phyloP scores from a whole-genome alignment of 2,113 vertebrate genomes.

The Nothocercus nigrocapillus region DNA sequence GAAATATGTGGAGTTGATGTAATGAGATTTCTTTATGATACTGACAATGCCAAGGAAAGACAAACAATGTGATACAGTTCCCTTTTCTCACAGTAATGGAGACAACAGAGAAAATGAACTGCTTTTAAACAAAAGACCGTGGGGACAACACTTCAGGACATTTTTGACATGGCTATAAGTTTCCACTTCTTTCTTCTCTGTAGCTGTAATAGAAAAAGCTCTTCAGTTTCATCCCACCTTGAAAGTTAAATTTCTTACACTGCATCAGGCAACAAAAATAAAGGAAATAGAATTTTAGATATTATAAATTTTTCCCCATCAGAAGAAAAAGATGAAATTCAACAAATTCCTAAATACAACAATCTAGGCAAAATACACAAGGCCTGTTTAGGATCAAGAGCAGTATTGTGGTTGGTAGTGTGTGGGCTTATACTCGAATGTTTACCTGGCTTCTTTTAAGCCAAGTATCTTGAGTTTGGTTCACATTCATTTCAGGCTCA shows the following conservation, averaged over 20 bases:
- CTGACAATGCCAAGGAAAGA: conserved; percentile 83
- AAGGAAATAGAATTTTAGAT: conserved; percentile 55
- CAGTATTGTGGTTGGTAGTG: conserved; percentile 55
- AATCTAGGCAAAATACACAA: conserved; percentile 42
- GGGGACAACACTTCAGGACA: conserved; percentile 80
- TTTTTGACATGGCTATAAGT: conserved; percentile 78
- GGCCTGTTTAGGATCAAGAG: conserved; percentile 49
- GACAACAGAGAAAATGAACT: conserved; percentile 81
- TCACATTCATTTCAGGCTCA: conserved; percentile 91
- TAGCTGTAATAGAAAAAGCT: conserved; percentile 78
- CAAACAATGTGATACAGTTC: conserved; percentile 83
- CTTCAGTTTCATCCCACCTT: conserved; percentile 74
- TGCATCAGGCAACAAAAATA: conserved; percentile 60
- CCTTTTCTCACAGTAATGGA: conserved; percentile 81
- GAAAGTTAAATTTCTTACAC: conserved; percentile 70
- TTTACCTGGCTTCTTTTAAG: conserved; percentile 91
- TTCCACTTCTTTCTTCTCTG: conserved; percentile 81
- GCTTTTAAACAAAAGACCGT: conserved; percentile 83
- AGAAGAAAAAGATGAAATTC: conserved; percentile 50
- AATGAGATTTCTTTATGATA: conserved; percentile 68
- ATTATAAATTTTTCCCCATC: conserved; percentile 7
- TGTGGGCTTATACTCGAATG: conserved; percentile 91
- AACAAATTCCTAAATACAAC: conserved; percentile 20
- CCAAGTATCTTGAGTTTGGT: conserved; percentile 87
- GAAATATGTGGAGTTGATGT: conserved; percentile 57